These are phyloP conservation scores for Drosophila kanapiae DNA, from an alignment of 1,140 invertebrate species.

Conservation along the genomic window DNA sequence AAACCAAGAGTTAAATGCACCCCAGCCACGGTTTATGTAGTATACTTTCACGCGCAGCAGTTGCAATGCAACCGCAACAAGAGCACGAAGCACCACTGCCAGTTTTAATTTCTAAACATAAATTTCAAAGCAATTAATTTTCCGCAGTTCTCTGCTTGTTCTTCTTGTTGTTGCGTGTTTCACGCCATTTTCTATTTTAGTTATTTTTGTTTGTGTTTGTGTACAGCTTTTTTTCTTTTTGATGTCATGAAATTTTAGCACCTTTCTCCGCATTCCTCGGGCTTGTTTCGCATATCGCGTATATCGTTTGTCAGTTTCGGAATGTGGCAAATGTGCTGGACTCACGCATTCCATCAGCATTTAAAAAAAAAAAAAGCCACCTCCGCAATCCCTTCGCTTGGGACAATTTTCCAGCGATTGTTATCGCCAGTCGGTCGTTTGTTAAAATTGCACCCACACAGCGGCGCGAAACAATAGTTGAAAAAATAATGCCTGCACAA, in stretches of 20 bases:
- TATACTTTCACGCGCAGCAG: conserved; percentile 52
- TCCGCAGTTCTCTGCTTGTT: conserved; percentile 11
- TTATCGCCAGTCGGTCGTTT: conserved; percentile 52
- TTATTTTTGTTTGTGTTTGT: conserved; percentile 34
- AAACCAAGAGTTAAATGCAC: conserved; percentile 13
- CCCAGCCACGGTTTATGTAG: conserved; percentile 34
- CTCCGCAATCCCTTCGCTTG: conserved; percentile 23
- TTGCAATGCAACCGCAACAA: conserved; percentile 27
- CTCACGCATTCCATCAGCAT: conserved; percentile 60
- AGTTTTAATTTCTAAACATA: conserved; percentile 59
- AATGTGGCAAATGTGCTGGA: conserved; percentile 68
- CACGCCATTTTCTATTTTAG: conserved; percentile 61
- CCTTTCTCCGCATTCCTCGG: conserved; percentile 39
- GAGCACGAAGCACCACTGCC: conserved; percentile 15
- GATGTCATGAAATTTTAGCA: conserved; percentile 68
- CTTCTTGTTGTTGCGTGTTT: conserved; percentile 59
- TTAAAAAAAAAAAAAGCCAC: conserved; percentile 11
- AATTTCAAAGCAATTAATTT: conserved; percentile 71
- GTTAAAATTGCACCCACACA: conserved; percentile 58
- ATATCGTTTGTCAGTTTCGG: conserved; percentile 52
- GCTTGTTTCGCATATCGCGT: conserved; percentile 23
- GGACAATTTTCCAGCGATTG: conserved; percentile 64
- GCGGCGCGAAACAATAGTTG: conserved; percentile 23
- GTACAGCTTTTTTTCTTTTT: conserved; percentile 31
- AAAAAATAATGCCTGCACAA: conserved; percentile 48